A percentile compares a stretch with the other conserved stretches of the same genome.
These are phyloP conservation scores for Sterna hirundo DNA, from an alignment of 2,113 vertebrate genomes.

Conservation along the genomic window DNA sequence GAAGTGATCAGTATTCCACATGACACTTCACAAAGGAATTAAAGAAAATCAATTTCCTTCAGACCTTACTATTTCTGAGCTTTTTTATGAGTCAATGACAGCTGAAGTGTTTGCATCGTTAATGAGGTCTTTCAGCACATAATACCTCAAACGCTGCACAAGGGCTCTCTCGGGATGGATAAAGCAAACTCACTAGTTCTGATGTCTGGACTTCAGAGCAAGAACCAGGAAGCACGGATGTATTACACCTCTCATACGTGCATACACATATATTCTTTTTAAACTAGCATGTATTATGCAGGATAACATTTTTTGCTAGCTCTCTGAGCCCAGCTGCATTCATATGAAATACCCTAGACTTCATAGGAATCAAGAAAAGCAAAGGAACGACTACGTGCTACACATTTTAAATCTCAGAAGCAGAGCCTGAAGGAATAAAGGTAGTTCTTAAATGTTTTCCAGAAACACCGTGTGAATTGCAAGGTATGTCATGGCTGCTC, in stretches of 20 bases:
- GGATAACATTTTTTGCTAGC: not conserved
- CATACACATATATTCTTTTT: not conserved
- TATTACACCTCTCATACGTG: not conserved
- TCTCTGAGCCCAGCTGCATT: not conserved
- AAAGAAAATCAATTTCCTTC: constrained; percentile 72
- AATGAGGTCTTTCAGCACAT: constrained; percentile 58
- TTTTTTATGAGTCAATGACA: constrained; percentile 65
- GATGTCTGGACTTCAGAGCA: not conserved
- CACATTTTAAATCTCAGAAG: not conserved
- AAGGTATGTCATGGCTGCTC: not conserved
- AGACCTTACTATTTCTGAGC: constrained; percentile 52
- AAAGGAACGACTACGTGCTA: not conserved
- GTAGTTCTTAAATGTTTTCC: not conserved
- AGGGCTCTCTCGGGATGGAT: not conserved
- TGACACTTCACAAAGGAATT: constrained; percentile 61
- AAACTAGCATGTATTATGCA: not conserved
- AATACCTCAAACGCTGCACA: constrained; percentile 30
- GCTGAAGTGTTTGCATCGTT: constrained; percentile 63
- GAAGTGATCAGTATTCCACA: constrained; percentile 60
- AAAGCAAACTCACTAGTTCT: not conserved
- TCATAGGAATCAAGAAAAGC: not conserved
- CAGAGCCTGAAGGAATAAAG: not conserved
- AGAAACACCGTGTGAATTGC: not conserved
- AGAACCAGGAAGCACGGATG: not conserved
- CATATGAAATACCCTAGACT: not conserved